A percentile compares a stretch with the other conserved stretches of the same genome.
Conservation (phyloP, 2,888 invertebrate genomes). For the Cephus sareptanus region DNA sequence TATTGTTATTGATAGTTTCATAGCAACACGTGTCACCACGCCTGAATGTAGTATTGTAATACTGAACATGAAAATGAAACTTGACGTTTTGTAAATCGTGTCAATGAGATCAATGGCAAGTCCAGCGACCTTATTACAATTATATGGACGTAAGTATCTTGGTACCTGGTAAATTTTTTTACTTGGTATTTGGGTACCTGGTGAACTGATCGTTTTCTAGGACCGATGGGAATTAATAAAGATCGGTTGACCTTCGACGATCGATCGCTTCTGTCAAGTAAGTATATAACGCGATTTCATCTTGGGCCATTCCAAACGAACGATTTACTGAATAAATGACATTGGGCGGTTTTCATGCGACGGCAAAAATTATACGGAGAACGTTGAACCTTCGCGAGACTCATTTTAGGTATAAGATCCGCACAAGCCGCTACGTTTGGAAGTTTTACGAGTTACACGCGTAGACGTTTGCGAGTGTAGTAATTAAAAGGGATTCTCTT, state of each 20-base stretch:
- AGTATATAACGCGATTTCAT: neutral
- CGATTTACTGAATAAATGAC: neutral
- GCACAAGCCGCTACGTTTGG: neutral
- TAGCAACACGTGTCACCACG: neutral
- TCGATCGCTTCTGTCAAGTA: neutral
- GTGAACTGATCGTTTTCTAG: too few species aligned
- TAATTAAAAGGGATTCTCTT: constrained; percentile 39
- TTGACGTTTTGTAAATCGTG: neutral
- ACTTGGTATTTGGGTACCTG: too few species aligned
- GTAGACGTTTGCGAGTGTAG: neutral
- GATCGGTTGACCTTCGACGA: neutral
- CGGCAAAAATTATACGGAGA: neutral
- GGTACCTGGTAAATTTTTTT: too few species aligned
- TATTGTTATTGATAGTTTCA: neutral
- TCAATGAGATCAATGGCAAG: neutral
- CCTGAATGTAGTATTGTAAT: neutral
- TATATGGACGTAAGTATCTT: too few species aligned
- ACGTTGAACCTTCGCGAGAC: neutral
- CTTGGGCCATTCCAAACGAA: neutral
- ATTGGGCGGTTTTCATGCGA: neutral
- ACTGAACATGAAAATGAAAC: neutral
- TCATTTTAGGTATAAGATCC: neutral
- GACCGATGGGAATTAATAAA: too few species aligned
- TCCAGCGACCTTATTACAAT: neutral
- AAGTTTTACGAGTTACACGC: neutral